Evolutionary conservation across 2,113 vertebrate genomes (phyloP).

Genomic region (Catharus minimus): DNA sequence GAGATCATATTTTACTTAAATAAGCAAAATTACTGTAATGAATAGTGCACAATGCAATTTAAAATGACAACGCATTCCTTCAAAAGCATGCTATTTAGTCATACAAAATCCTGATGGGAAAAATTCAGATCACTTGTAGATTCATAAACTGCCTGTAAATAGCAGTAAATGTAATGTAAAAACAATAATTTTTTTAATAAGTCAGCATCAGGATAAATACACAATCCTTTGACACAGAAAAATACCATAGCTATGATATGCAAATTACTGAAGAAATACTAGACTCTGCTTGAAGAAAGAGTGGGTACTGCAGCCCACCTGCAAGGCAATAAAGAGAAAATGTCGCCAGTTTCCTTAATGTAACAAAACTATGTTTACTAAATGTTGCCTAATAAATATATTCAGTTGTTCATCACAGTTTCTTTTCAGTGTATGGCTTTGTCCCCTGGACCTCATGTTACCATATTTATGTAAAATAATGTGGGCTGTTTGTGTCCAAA

Average conservation of each 20-base stretch:
- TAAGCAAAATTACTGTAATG: neutral
- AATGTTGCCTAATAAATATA: neutral
- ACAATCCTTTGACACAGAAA: neutral
- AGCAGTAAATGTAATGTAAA: neutral
- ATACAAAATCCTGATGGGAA: neutral
- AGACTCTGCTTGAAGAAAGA: neutral
- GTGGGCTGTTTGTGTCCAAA: neutral
- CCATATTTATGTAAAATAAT: neutral
- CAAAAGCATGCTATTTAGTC: neutral
- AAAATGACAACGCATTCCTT: neutral
- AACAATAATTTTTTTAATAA: neutral
- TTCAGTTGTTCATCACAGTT: neutral
- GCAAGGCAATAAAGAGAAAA: neutral
- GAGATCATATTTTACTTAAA: neutral
- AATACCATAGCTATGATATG: neutral
- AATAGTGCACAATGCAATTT: neutral
- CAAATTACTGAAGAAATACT: neutral
- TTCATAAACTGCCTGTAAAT: neutral
- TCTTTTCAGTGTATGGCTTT: neutral
- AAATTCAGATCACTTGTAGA: neutral
- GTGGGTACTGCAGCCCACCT: neutral
- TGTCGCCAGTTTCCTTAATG: neutral
- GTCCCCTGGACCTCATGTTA: neutral
- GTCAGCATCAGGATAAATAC: neutral
- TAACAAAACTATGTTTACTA: rapidly evolving